Evolutionary conservation across 2,888 invertebrate species (phyloP), one percentile per base, ranked within the genome.

Genomic region (Plebejus anna): DNA sequence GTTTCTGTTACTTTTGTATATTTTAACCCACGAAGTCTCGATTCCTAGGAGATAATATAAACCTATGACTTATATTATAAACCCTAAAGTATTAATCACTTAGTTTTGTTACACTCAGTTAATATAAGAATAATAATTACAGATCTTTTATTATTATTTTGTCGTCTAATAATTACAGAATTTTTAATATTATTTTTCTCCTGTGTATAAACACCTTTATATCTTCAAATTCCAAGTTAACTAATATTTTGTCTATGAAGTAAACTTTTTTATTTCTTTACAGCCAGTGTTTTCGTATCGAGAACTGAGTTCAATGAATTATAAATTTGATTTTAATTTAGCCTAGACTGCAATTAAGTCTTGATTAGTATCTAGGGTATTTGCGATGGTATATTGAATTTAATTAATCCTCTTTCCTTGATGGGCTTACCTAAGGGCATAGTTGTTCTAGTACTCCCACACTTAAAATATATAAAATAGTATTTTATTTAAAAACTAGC

Each of bases 181-280:
- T 7, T 22, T 22, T 7, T 28, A 22, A 28, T 7, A 22, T 61
- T 61, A 28, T 28, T 28, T 11, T 28, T 61, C 61, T 13, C 1
- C 4, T 66, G 32, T 66, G 66, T 61, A 11, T 28, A 28, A 28
- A 66, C 66, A 1, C 32, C 32, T 4, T 28, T 28, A 61, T 6
- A 16, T 22, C 36, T 66, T 66, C 28, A 4, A 66, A n/a, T 66
- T 66, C 66, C 32, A 66, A 11, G 32, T 16, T 36, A 32, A 28
- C 32, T 13, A 66, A 28, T 66, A 22, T 22, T 22, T 32, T 36
- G 22, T 11, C 28, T 28, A 66, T 66, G 66, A 4, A 57, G n/a
- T 16, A n/a, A 59, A 66, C 66, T 66, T 66, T 66, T 66, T 32
- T 66, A 61, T 66, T 66, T 66, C 66, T 66, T 66, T 4, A 66